Percentiles rank a stretch among this genome's conserved stretches.
Conservation (phyloP, 1,140 invertebrate species). For the Dreissena rostriformis region DNA sequence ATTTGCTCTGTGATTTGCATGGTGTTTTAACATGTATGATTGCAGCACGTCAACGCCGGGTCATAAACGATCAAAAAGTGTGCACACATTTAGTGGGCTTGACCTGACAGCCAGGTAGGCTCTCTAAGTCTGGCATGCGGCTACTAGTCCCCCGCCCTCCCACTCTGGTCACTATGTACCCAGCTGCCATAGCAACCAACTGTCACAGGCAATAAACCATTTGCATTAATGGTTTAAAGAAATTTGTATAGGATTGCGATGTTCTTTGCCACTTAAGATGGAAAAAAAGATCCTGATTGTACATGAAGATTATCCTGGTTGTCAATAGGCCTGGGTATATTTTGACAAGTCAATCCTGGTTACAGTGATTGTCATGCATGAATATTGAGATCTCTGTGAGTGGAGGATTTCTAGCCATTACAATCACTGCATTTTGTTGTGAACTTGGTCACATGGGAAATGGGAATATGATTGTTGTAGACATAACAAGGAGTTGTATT, state of each 20-base stretch:
- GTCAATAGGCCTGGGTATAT: no score
- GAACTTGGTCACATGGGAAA: no score
- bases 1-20: not conserved
- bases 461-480: no score
- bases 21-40: conserved; percentile 41
- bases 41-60: conserved; percentile 31
- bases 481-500: no score
- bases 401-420: no score
- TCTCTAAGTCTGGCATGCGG: not conserved
- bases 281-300: not conserved
- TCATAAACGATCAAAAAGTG: conserved; percentile 51
- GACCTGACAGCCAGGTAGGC: conserved; percentile 47
- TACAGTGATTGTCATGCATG: no score
- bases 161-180: not conserved
- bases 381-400: no score
- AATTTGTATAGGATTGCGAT: not conserved
- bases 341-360: no score
- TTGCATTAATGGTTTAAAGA: not conserved
- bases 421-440: no score
- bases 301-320: no score
- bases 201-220: not conserved
- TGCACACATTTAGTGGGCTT: conserved; percentile 49
- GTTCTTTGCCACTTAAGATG: not conserved
- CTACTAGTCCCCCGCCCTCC: conserved; percentile 11
- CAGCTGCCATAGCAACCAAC: conserved; percentile 3